phyloP scores from a whole-genome alignment of 2,797 vertebrate species.

The Pipistrellus kuhlii region DNA sequence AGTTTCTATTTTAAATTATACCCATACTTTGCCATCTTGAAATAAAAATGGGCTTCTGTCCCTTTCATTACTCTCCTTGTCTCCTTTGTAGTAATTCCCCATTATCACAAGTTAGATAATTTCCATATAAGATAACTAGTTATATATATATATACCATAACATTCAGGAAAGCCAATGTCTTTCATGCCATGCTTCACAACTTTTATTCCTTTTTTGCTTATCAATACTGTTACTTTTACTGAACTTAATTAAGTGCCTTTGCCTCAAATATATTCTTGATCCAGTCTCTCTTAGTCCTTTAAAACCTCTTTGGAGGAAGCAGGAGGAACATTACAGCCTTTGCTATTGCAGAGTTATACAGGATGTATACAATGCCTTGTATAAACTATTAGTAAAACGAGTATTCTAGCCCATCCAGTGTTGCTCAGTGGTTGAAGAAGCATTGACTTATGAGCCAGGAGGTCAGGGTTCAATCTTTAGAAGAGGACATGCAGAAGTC shows the following conservation, averaged over 20 bases:
- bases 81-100: background rate
- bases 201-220: background rate
- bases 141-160: background rate
- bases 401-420: too few relatives aligned
- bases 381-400: background rate
- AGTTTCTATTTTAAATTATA: conserved; percentile 19
- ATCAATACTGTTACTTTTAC: background rate
- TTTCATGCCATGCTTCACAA: background rate
- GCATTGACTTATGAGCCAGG: too few relatives aligned
- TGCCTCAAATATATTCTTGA: background rate
- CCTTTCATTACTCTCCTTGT: background rate
- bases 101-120: background rate
- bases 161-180: background rate
- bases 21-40: background rate
- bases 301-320: background rate
- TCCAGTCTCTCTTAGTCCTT: background rate
- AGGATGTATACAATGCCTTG: background rate
- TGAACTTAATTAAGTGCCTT: background rate
- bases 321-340: background rate
- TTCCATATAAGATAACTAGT: background rate
- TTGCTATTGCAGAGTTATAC: background rate
- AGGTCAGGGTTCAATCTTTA: too few relatives aligned
- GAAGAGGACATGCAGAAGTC: too few relatives aligned
- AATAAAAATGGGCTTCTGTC: conserved; percentile 22
- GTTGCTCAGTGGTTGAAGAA: too few relatives aligned